Conservation (phyloP, 1,140 invertebrate genomes). For the Apis florea region DNA sequence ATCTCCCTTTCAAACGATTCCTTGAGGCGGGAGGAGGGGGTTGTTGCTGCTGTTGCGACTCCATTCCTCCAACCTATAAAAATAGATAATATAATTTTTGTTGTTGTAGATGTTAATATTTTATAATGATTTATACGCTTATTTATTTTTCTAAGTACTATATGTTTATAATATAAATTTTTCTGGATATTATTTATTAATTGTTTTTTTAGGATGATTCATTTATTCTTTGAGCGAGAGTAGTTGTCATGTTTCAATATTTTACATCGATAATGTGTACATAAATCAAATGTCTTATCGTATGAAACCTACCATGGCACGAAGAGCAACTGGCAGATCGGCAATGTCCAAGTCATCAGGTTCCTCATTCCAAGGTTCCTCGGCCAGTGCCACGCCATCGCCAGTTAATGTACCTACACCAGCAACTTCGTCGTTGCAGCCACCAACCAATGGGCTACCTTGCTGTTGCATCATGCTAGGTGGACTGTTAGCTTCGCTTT, state of each 20-base stretch:
- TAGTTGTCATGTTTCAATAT: too few species aligned
- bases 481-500: slow-evolving; percentile 82
- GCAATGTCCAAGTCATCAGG: slow-evolving; percentile 82
- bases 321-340: slow-evolving; percentile 85
- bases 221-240: too few species aligned
- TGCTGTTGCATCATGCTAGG: slow-evolving; percentile 81
- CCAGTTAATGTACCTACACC: slow-evolving; percentile 75
- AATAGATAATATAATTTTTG: too few species aligned
- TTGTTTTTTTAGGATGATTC: background rate
- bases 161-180: too few species aligned
- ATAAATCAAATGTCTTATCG: background rate
- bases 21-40: slow-evolving; percentile 75
- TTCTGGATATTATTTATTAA: background rate
- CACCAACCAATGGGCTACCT: slow-evolving; percentile 83
- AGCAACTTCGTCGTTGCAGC: slow-evolving; percentile 79
- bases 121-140: background rate
- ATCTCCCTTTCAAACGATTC: slow-evolving; percentile 81
- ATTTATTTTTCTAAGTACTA: too few species aligned
- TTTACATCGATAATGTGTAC: too few species aligned
- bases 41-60: slow-evolving; percentile 72
- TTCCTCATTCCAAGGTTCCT: slow-evolving; percentile 82
- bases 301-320: slow-evolving; percentile 82
- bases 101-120: too few species aligned
- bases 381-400: slow-evolving; percentile 77
- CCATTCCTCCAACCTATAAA: slow-evolving; percentile 75